A percentile compares a stretch with the other conserved stretches of the same genome.
phyloP scores from a whole-genome alignment of 2,888 invertebrate species.

The Boloria selene region DNA sequence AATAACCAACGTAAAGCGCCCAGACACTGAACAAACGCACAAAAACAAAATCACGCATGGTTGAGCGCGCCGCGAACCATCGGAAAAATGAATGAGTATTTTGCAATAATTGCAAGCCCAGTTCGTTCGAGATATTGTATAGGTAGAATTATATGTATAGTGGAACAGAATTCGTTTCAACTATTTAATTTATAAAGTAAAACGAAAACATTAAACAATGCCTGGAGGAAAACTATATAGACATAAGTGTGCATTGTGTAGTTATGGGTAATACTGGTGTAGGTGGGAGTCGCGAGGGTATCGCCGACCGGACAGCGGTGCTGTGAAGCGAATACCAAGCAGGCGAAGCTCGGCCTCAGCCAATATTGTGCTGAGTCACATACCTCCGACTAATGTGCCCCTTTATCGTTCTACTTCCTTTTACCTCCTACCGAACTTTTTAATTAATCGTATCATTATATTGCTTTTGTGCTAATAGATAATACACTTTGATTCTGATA shows the following conservation, averaged over 20 bases:
- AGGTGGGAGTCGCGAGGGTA: conserved; percentile 53
- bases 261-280: conserved; percentile 39
- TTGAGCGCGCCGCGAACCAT: conserved; percentile 61
- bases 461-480: conserved; percentile 6
- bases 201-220: background rate
- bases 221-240: background rate
- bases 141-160: conserved; percentile 17
- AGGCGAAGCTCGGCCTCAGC: conserved; percentile 52
- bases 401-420: conserved; percentile 58
- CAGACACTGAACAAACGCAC: conserved; percentile 74
- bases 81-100: conserved; percentile 76
- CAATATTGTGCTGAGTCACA: conserved; percentile 75
- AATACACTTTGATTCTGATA: background rate
- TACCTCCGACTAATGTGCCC: conserved; percentile 59
- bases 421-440: conserved; percentile 50
- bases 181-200: background rate
- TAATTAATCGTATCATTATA: conserved; percentile 36
- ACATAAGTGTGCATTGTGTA: conserved; percentile 30
- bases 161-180: background rate
- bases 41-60: conserved; percentile 78
- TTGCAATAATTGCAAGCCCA: conserved; percentile 68
- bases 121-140: conserved; percentile 46
- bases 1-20: conserved; percentile 68
- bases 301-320: conserved; percentile 51
- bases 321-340: conserved; percentile 68